Evolutionary conservation across 2,797 vertebrate genomes (phyloP).

Genomic region (Echeneis naucrates): DNA sequence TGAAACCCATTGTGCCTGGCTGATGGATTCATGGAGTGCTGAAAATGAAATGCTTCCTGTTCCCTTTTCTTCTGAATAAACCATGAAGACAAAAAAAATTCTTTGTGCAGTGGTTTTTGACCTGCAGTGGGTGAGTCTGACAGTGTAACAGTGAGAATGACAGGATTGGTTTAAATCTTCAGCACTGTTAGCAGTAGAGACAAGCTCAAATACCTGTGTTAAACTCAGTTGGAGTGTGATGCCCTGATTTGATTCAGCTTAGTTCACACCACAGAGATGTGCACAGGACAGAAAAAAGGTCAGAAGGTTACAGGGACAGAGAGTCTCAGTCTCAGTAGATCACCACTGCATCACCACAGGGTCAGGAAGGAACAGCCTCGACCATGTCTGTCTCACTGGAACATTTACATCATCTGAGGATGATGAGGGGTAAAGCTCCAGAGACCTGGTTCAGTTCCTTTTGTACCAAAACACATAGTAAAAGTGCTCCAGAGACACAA

Average conservation of each 20-base stretch:
- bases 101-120: background rate
- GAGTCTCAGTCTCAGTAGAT: background rate
- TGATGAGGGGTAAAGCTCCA: no score
- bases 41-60: background rate
- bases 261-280: slow-evolving; percentile 1
- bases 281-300: background rate
- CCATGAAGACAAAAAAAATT: background rate
- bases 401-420: no score
- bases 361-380: no score
- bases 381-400: no score
- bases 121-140: background rate
- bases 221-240: slow-evolving; percentile 27
- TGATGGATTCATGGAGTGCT: no score
- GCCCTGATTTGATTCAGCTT: background rate
- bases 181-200: slow-evolving; percentile 44
- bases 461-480: no score
- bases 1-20: no score
- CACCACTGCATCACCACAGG: no score
- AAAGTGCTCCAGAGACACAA: no score
- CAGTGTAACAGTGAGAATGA: slow-evolving; percentile 20
- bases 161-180: slow-evolving; percentile 34
- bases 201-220: slow-evolving; percentile 54
- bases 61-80: background rate
- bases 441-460: no score
- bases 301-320: background rate